Conservation (phyloP, 2,888 invertebrate genomes). For the Vannuccia rotundouncinata region DNA sequence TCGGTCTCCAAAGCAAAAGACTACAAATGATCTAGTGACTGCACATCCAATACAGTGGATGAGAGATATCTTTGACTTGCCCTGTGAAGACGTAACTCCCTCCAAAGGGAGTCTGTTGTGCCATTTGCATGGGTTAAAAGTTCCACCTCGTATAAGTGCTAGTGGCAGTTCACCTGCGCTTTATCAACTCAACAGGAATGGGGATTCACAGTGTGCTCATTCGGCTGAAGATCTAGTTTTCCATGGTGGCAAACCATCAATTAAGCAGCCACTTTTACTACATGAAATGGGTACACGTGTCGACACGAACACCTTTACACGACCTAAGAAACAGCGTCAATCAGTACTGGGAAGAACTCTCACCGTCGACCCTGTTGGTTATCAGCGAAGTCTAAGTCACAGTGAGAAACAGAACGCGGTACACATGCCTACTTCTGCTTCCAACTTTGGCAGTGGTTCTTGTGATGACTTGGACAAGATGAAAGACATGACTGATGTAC, state of each 20-base stretch:
- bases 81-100: constrained; percentile 47
- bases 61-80: constrained; percentile 40
- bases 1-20: background rate
- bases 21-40: background rate
- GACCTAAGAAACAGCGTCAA: constrained; percentile 48
- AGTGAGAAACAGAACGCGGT: too few relatives aligned
- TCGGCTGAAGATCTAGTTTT: background rate
- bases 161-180: constrained; percentile 37
- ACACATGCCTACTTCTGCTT: too few relatives aligned
- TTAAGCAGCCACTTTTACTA: constrained; percentile 22
- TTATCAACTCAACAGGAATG: background rate
- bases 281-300: constrained; percentile 42
- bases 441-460: too few relatives aligned
- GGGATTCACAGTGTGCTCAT: background rate
- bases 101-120: constrained; percentile 49
- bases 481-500: constrained; percentile 53
- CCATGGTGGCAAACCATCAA: constrained; percentile 8
- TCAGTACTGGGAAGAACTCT: background rate
- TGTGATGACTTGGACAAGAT: constrained; percentile 41
- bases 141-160: constrained; percentile 35
- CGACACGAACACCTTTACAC: constrained; percentile 54
- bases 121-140: constrained; percentile 49
- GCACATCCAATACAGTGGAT: constrained; percentile 18
- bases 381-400: background rate
- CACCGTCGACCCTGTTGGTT: background rate